phyloP scores from a whole-genome alignment of 2,113 vertebrate species.

The Laticauda colubrina region DNA sequence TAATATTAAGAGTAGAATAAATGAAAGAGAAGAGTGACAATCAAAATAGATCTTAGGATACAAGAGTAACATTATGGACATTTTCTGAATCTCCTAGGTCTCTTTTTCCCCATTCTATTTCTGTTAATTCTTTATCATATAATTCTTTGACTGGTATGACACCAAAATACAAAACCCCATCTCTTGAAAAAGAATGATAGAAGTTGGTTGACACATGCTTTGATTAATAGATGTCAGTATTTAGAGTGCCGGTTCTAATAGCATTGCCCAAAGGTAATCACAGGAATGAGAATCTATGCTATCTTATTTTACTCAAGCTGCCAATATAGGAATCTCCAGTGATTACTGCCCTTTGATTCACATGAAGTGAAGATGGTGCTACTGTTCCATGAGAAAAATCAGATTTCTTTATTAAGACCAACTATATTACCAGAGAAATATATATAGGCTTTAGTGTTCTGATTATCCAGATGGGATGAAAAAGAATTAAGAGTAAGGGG shows the following conservation, averaged over 20 bases:
- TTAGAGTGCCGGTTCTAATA: slow-evolving; percentile 33
- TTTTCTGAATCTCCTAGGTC: fast-evolving
- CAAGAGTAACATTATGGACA: background rate
- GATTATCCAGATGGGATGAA: background rate
- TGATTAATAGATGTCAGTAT: slow-evolving; percentile 37
- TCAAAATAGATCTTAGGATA: background rate
- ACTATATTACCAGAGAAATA: background rate
- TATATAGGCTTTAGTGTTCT: background rate
- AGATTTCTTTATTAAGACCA: background rate
- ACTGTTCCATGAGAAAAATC: background rate
- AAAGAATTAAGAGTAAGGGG: background rate
- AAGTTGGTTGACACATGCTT: slow-evolving; percentile 32
- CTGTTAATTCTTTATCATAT: background rate
- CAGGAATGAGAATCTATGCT: background rate
- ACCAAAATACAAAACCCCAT: slow-evolving; percentile 32
- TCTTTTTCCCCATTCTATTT: background rate
- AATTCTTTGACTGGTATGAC: background rate
- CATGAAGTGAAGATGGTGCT: background rate
- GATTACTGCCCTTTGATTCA: background rate
- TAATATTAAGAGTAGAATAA: slow-evolving; percentile 36
- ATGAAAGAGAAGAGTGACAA: slow-evolving; percentile 30
- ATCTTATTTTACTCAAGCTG: slow-evolving; percentile 30
- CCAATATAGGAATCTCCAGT: background rate
- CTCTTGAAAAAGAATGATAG: background rate
- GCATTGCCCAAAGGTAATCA: slow-evolving; percentile 25